phyloP scores from a whole-genome alignment of 2,113 vertebrate genomes.

The Poecile atricapillus region DNA sequence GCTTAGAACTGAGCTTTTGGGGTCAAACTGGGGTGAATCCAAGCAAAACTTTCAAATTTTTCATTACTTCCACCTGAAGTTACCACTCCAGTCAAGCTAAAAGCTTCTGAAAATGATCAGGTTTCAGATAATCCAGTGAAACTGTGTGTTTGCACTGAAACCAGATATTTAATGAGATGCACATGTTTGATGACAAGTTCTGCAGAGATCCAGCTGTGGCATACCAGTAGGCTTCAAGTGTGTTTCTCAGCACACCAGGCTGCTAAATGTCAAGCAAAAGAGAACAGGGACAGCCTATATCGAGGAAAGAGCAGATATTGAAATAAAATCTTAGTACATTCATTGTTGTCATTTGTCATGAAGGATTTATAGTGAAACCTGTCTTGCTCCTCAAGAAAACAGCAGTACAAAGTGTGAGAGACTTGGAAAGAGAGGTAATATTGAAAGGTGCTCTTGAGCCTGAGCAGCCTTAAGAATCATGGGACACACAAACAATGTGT shows the following conservation, averaged over 20 bases:
- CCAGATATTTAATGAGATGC: background rate
- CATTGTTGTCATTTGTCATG: background rate
- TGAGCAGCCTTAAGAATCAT: background rate
- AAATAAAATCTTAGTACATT: background rate
- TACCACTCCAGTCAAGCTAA: background rate
- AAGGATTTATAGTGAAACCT: background rate
- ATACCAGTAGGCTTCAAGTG: background rate
- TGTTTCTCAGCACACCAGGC: background rate
- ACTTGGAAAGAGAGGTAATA: background rate
- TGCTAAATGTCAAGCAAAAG: background rate
- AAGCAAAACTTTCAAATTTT: background rate
- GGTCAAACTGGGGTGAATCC: background rate
- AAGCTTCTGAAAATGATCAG: background rate
- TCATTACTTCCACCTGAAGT: background rate
- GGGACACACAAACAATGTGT: background rate
- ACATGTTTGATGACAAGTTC: background rate
- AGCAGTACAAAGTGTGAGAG: background rate
- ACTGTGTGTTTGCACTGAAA: background rate
- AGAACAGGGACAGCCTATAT: background rate
- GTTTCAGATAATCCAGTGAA: background rate
- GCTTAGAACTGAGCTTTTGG: background rate
- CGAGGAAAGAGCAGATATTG: background rate
- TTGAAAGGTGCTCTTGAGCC: background rate
- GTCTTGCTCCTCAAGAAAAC: background rate
- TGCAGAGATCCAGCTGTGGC: background rate